These are phyloP conservation scores for Hipparchia semele DNA, from an alignment of 2,888 invertebrate species.

Conservation along the genomic window DNA sequence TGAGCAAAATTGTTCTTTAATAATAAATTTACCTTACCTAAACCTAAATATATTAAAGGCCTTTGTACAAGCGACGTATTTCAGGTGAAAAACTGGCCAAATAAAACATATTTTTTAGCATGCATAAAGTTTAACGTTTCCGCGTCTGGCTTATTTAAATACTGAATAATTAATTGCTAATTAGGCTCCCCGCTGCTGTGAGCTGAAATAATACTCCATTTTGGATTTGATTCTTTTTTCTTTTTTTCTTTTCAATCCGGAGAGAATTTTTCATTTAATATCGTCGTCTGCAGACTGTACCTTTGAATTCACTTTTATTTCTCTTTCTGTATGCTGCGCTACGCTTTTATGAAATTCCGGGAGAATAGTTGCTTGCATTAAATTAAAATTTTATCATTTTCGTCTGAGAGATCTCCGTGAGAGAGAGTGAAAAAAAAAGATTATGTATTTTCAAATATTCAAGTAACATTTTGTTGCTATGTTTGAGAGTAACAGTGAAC, in stretches of 20 bases:
- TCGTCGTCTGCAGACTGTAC: background rate
- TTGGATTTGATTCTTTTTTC: background rate
- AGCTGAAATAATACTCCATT: background rate
- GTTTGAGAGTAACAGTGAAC: too few relatives aligned
- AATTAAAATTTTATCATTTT: background rate
- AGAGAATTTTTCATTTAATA: slow-evolving; percentile 4
- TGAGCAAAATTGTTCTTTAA: too few relatives aligned
- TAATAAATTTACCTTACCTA: too few relatives aligned
- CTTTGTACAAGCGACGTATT: too few relatives aligned
- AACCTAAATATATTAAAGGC: too few relatives aligned
- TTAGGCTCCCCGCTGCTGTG: background rate
- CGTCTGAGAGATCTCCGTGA: background rate
- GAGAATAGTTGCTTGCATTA: slow-evolving; percentile 1
- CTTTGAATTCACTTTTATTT: slow-evolving; percentile 8
- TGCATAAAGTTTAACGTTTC: background rate
- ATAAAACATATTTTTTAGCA: too few relatives aligned
- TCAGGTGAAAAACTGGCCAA: too few relatives aligned
- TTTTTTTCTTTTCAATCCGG: background rate
- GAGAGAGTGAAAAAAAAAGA: too few relatives aligned
- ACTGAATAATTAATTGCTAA: background rate
- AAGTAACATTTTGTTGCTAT: too few relatives aligned
- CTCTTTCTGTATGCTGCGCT: background rate
- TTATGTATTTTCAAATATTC: too few relatives aligned
- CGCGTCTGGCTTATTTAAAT: background rate
- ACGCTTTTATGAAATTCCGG: slow-evolving; percentile 11